Percentiles rank a stretch among this genome's conserved stretches.
Evolutionary conservation across 2,113 vertebrate genomes (phyloP).

Genomic region (Archocentrus centrarchus): DNA sequence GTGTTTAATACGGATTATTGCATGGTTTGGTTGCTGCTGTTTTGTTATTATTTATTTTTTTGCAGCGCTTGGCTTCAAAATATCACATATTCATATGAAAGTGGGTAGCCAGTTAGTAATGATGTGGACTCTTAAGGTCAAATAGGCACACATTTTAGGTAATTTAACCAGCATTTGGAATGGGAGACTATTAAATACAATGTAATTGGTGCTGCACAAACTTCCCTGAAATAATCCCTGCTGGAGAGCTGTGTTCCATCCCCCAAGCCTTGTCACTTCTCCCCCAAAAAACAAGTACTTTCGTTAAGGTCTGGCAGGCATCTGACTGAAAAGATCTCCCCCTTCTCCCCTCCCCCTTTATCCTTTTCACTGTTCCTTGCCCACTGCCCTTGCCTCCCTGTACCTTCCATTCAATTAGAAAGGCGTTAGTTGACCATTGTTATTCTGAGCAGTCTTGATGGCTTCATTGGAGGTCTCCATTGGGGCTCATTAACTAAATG

Average conservation of each 20-base stretch:
- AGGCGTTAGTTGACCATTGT: conserved; percentile 86
- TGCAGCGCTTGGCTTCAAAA: not conserved
- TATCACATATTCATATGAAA: not conserved
- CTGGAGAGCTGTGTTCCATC: conserved; percentile 64
- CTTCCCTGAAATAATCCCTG: conserved; percentile 68
- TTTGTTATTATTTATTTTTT: not conserved
- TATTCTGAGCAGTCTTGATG: conserved; percentile 84
- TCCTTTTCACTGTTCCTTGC: conserved; percentile 75
- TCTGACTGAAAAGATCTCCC: conserved; percentile 76
- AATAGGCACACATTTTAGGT: not conserved
- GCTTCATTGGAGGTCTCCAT: conserved; percentile 85
- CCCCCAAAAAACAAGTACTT: conserved; percentile 72
- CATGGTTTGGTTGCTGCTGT: not conserved
- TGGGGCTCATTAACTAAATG: conserved; percentile 85
- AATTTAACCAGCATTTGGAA: not conserved
- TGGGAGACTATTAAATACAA: not conserved
- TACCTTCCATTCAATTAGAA: conserved; percentile 84
- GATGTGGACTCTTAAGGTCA: not conserved
- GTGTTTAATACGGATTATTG: not conserved
- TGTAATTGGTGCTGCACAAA: conserved; percentile 49
- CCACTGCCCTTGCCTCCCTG: conserved; percentile 70
- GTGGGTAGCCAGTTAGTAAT: not conserved
- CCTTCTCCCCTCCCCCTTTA: conserved; percentile 25
- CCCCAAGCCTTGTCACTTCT: conserved; percentile 33
- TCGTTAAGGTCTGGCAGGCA: conserved; percentile 81